phyloP scores from a whole-genome alignment of 2,113 vertebrate genomes.

The Lepisosteus osseus region DNA sequence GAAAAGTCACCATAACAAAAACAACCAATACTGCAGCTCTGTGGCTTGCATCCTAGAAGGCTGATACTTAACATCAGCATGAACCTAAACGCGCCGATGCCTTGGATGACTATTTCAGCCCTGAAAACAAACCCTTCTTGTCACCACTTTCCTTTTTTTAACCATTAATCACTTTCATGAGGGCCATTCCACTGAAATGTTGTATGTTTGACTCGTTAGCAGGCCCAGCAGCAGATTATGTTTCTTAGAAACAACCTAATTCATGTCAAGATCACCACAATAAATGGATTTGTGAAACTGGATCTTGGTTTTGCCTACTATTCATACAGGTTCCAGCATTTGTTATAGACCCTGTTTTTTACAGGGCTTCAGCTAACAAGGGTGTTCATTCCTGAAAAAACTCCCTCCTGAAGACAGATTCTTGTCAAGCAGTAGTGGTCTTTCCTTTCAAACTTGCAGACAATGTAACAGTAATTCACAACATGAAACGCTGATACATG shows the following conservation, averaged over 20 bases:
- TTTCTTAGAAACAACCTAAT: conserved; percentile 41
- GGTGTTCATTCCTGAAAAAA: no score
- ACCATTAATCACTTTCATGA: conserved; percentile 18
- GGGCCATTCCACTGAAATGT: conserved; percentile 22
- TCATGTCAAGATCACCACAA: conserved; percentile 38
- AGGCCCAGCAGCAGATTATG: conserved; percentile 40
- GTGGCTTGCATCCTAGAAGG: no score
- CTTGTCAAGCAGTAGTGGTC: no score
- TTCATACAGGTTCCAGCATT: conserved; percentile 18
- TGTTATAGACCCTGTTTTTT: background rate
- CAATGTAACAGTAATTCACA: no score
- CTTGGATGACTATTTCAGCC: background rate
- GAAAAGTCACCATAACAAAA: no score
- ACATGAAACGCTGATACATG: no score
- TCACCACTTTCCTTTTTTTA: conserved; percentile 9
- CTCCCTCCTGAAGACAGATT: no score
- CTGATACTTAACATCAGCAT: background rate
- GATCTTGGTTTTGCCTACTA: conserved; percentile 34
- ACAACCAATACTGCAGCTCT: no score
- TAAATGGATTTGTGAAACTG: conserved; percentile 55
- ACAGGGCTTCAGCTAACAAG: no score
- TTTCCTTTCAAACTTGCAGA: no score
- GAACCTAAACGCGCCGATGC: background rate
- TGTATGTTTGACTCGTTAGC: conserved; percentile 16
- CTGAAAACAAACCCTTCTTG: background rate